Base-by-base conservation (phyloP, 2,888 invertebrate species). In the Taphrorychus bicolor region DNA sequence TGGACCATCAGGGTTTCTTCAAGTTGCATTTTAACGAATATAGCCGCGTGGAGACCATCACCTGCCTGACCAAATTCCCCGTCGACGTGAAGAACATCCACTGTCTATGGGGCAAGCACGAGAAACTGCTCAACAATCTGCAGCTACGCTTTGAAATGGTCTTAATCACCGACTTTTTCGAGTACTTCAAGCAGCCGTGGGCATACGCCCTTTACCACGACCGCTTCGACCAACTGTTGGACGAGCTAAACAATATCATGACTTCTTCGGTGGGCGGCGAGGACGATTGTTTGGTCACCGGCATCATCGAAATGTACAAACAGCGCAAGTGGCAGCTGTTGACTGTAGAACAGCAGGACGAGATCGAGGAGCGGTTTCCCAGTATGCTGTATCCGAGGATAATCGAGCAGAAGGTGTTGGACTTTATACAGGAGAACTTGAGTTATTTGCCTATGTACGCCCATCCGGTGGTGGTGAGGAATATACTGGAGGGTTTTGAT, bases 91-190 rank as follows among this genome's bases (percentile, higher is more conserved):
- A 85, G 32, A 88, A 89, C 69, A 75, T 91, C 14, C 80, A 85
- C 0, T 83, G 85, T 67, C 77, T 93, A 32, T 92, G 89, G 79
- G 92, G 92, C 0, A 87, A 89, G 72, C 92, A 93, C 77, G 91
- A 93, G 74, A 85, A 86, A 18, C 82, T 89, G 74, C 84, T 93
- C 67, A 90, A 92, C 80, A 88, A 90, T 75, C 75, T 93, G 40
- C 82, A 87, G 54, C 77, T 82, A 16, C 84, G 90, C 62, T 91
- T 85, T 78, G 82, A 87, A 82, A 82, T 86, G 79, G 82, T 85
- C 1, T 79, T 87, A 66, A 88, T 93, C 32, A 80, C 83, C 0
- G 91, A 93, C 77, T 84, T 91, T 4, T 90, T 83, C 77, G 84
- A 85, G 4, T 91, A 85, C 81, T 91, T 92, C 81, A 83, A 83